phyloP scores from a whole-genome alignment of 2,888 invertebrate genomes.

The Mylabris sibirica region DNA sequence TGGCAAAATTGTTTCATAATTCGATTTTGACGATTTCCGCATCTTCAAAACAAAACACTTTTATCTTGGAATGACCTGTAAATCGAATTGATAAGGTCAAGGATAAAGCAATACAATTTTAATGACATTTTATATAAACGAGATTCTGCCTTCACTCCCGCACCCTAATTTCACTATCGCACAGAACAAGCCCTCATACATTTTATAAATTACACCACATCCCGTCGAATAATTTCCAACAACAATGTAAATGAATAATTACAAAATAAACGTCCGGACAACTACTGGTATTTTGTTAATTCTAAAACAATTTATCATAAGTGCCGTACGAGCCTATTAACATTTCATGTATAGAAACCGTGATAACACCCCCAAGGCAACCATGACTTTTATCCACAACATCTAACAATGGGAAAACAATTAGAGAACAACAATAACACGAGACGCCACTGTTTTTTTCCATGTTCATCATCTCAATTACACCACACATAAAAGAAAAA shows the following conservation, averaged over 20 bases:
- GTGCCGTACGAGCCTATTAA: background rate
- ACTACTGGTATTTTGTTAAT: background rate
- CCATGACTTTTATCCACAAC: background rate
- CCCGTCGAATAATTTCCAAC: too few relatives aligned
- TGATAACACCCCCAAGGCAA: background rate
- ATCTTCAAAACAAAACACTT: background rate
- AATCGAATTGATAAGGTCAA: background rate
- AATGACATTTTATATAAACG: background rate
- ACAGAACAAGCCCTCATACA: too few relatives aligned
- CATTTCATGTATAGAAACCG: slow-evolving; percentile 1
- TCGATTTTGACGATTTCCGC: background rate
- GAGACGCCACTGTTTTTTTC: background rate
- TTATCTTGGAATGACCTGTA: background rate
- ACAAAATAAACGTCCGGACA: background rate
- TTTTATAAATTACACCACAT: too few relatives aligned
- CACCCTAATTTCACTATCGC: background rate
- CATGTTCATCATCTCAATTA: too few relatives aligned
- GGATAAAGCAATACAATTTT: background rate
- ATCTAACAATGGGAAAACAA: background rate
- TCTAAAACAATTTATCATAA: background rate
- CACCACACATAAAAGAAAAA: too few relatives aligned
- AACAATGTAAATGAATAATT: background rate
- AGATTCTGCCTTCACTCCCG: background rate
- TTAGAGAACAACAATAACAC: background rate
- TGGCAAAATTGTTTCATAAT: background rate